Conservation (phyloP, 2,797 vertebrate genomes). For the Fistularia tabacaria region DNA sequence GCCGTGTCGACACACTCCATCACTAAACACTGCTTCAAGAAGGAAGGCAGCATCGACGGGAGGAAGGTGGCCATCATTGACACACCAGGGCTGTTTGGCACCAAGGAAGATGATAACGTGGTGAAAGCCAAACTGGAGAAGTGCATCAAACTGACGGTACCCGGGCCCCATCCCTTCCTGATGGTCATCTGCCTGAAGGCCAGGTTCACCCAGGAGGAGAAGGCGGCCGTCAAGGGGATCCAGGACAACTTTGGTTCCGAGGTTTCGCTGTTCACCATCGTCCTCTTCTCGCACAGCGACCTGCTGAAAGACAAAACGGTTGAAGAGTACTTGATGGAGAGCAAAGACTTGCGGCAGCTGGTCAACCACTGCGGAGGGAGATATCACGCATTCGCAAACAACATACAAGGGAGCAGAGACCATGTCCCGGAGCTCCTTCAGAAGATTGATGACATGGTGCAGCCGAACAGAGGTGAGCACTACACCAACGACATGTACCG, state of each 20-base stretch:
- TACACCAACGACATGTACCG: constrained; percentile 48
- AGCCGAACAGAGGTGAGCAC: constrained; percentile 19
- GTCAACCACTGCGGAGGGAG: constrained; percentile 26
- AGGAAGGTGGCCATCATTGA: constrained; percentile 37
- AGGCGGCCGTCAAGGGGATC: constrained; percentile 42
- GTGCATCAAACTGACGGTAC: constrained; percentile 27
- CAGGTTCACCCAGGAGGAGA: constrained; percentile 46
- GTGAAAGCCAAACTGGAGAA: constrained; percentile 18
- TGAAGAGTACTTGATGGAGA: constrained; percentile 1
- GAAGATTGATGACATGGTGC: constrained; percentile 36
- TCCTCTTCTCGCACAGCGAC: constrained; percentile 56
- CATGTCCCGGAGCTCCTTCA: constrained; percentile 46
- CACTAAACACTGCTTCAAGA: constrained; percentile 23
- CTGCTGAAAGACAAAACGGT: constrained; percentile 21
- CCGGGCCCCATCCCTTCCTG: constrained; percentile 55
- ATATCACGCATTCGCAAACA: constrained; percentile 48
- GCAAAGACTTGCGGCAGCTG: constrained; percentile 16
- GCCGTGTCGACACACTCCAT: constrained; percentile 24
- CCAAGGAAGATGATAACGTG: not conserved
- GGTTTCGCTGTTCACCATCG: constrained; percentile 6
- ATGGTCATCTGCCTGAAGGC: constrained; percentile 49
- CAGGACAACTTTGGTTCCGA: constrained; percentile 36
- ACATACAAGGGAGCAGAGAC: accelerated
- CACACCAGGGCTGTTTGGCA: constrained; percentile 50
- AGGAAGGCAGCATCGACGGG: accelerated